A percentile compares a stretch with the other conserved stretches of the same genome.
Evolutionary conservation across 2,888 invertebrate species (phyloP).

Genomic region (Noctuana brunneofusca): DNA sequence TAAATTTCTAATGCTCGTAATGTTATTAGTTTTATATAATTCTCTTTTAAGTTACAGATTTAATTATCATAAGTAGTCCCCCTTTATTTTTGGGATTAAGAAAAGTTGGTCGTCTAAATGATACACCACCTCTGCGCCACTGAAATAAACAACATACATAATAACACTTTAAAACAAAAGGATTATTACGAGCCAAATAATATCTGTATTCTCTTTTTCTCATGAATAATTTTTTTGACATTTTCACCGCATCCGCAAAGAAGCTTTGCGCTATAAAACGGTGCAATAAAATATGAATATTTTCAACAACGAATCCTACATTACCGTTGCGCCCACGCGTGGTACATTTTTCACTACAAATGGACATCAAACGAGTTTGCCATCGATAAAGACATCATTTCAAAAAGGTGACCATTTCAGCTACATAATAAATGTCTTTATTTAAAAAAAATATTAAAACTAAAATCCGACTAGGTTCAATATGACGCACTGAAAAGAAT

Average conservation of each 20-base stretch:
- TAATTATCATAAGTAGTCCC: neutral
- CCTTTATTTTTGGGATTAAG: neutral
- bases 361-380: conserved; percentile 19
- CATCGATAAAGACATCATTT: conserved; percentile 15
- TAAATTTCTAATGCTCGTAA: too few relatives aligned
- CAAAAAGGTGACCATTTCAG: conserved; percentile 11
- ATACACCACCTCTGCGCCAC: neutral
- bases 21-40: too few relatives aligned
- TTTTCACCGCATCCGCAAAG: conserved; percentile 9
- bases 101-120: neutral
- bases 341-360: conserved; percentile 24
- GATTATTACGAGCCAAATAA: neutral
- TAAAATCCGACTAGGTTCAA: too few relatives aligned
- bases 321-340: conserved; percentile 23
- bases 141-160: neutral
- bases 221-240: neutral
- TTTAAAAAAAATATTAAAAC: neutral
- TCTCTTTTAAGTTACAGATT: too few relatives aligned
- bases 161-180: neutral
- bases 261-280: conserved; percentile 5
- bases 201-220: neutral
- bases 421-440: conserved; percentile 14
- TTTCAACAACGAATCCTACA: conserved; percentile 17
- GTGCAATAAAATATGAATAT: conserved; percentile 15
- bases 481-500: too few relatives aligned